phyloP scores from a whole-genome alignment of 2,888 invertebrate species.

The Parapristionchus giblindavisi region DNA sequence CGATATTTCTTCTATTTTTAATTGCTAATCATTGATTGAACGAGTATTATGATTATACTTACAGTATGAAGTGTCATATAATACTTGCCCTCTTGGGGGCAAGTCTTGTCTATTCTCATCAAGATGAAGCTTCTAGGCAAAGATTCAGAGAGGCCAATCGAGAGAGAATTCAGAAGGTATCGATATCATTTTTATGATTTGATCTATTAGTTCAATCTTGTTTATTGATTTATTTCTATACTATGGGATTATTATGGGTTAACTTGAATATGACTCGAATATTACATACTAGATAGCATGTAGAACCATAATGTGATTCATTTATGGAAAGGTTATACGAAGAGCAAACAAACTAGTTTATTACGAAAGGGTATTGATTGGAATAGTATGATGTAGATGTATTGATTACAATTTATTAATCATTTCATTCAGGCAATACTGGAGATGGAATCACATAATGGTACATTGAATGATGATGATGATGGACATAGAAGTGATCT shows the following conservation, averaged over 20 bases:
- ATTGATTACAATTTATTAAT: too few relatives aligned
- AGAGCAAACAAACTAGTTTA: too few relatives aligned
- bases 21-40: too few relatives aligned
- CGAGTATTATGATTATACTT: neutral
- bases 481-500: constrained; percentile 20
- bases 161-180: constrained; percentile 13
- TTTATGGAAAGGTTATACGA: too few relatives aligned
- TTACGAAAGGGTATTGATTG: too few relatives aligned
- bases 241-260: too few relatives aligned
- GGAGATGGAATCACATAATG: constrained; percentile 8
- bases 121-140: neutral
- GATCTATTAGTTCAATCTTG: neutral
- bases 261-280: too few relatives aligned
- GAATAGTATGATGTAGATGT: too few relatives aligned
- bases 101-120: neutral
- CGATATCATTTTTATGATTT: neutral
- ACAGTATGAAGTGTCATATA: neutral
- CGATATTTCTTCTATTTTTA: too few relatives aligned
- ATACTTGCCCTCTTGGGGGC: constrained; percentile 20
- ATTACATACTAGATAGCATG: too few relatives aligned
- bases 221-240: too few relatives aligned
- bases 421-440: constrained; percentile 1
- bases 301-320: too few relatives aligned
- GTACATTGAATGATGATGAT: neutral
- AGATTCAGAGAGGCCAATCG: constrained; percentile 23